Conservation (phyloP, 2,888 invertebrate species). For the Litoditis marina region DNA sequence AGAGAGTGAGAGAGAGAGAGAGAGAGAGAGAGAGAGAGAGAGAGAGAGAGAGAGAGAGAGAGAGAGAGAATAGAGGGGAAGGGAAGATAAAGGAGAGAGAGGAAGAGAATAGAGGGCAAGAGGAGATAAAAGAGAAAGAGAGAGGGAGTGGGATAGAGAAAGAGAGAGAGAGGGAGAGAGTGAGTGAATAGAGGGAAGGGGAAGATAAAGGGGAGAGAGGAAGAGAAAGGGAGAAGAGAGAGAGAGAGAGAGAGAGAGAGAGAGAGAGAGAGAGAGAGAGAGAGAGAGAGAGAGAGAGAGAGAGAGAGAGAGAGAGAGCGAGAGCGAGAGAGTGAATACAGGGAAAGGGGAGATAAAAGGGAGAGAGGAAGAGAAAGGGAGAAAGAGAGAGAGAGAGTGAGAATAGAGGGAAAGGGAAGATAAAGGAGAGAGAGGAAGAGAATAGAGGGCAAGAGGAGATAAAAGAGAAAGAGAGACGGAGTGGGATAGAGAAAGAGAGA, state of each 20-base stretch:
- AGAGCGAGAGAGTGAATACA: conserved; percentile 5
- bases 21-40: too few relatives aligned
- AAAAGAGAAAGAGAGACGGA: too few relatives aligned
- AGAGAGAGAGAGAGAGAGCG: conserved; percentile 2
- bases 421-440: too few relatives aligned
- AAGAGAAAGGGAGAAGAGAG: neutral
- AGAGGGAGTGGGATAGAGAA: too few relatives aligned
- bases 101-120: too few relatives aligned
- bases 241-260: neutral
- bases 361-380: conserved; percentile 14
- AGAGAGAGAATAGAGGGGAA: too few relatives aligned
- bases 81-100: too few relatives aligned
- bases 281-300: neutral
- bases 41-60: too few relatives aligned
- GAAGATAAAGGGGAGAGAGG: neutral
- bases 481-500: conserved; percentile 6
- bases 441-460: too few relatives aligned
- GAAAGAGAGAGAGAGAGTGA: neutral
- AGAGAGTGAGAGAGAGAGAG: too few relatives aligned
- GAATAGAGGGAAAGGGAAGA: neutral
- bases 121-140: too few relatives aligned
- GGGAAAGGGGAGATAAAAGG: conserved; percentile 4
- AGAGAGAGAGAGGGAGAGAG: conserved; percentile 4
- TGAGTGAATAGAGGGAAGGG: neutral
- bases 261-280: conserved; percentile 2